Percentiles rank a stretch among this genome's conserved stretches.
Conservation (phyloP, 2,113 vertebrate species). For the Nothocercus julius region DNA sequence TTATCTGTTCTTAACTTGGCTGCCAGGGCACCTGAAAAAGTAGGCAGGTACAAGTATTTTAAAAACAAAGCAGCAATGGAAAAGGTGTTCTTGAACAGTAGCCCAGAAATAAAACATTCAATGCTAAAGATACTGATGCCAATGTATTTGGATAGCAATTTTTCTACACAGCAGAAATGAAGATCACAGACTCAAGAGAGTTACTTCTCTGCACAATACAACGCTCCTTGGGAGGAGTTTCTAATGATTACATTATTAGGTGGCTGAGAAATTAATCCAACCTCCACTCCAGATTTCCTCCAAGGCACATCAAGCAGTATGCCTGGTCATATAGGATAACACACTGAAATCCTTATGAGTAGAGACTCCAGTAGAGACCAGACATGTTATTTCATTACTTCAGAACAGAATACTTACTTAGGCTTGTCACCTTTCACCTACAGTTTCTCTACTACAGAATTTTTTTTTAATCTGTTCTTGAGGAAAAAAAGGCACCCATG, state of each 20-base stretch:
- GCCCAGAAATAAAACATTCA: background rate
- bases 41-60: background rate
- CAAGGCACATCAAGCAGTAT: background rate
- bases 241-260: background rate
- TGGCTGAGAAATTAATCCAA: background rate
- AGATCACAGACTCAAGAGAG: background rate
- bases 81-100: background rate
- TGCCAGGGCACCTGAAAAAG: background rate
- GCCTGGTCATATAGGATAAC: background rate
- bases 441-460: background rate
- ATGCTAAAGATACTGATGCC: background rate
- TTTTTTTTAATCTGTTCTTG: background rate
- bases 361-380: background rate
- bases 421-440: background rate
- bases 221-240: background rate
- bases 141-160: background rate
- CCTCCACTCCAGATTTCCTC: background rate
- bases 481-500: background rate
- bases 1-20: background rate
- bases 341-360: background rate
- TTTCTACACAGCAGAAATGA: background rate
- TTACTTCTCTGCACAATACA: background rate
- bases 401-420: background rate
- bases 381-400: background rate
- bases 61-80: too few species aligned